phyloP scores from a whole-genome alignment of 2,888 invertebrate genomes.

The Agriopis leucophaearia region DNA sequence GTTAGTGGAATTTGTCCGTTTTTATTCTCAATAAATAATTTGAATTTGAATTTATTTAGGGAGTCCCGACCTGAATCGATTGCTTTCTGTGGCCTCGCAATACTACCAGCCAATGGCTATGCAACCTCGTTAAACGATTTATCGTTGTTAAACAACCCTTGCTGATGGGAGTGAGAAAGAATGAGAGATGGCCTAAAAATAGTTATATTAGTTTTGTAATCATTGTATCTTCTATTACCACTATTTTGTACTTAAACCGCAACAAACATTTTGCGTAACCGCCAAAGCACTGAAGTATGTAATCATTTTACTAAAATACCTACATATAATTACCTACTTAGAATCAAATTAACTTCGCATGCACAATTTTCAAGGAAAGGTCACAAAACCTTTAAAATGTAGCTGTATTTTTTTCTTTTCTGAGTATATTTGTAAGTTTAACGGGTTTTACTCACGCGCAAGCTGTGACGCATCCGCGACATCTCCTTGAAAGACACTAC shows the following conservation, averaged over 20 bases:
- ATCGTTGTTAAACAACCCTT: too few relatives aligned
- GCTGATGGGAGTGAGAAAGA: too few relatives aligned
- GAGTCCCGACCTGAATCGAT: too few relatives aligned
- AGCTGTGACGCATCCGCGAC: neutral
- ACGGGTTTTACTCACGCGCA: neutral
- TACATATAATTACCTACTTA: conserved; percentile 4
- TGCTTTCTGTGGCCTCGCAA: too few relatives aligned
- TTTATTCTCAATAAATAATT: too few relatives aligned
- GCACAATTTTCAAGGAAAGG: conserved; percentile 17
- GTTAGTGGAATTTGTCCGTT: too few relatives aligned
- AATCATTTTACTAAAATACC: conserved; percentile 4
- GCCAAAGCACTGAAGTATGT: conserved; percentile 17
- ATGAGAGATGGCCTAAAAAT: neutral
- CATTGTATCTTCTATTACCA: neutral
- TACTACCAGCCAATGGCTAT: too few relatives aligned
- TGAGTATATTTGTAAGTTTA: neutral
- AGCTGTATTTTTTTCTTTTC: neutral
- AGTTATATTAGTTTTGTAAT: neutral
- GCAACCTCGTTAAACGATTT: too few relatives aligned
- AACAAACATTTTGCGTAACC: conserved; percentile 13
- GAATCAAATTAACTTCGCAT: conserved; percentile 5
- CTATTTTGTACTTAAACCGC: conserved; percentile 7
- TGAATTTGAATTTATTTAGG: too few relatives aligned
- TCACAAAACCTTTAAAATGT: conserved; percentile 9
- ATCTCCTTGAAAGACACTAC: neutral